Base-by-base conservation (phyloP, 2,797 vertebrate genomes). In the Clarias fuscus region DNA sequence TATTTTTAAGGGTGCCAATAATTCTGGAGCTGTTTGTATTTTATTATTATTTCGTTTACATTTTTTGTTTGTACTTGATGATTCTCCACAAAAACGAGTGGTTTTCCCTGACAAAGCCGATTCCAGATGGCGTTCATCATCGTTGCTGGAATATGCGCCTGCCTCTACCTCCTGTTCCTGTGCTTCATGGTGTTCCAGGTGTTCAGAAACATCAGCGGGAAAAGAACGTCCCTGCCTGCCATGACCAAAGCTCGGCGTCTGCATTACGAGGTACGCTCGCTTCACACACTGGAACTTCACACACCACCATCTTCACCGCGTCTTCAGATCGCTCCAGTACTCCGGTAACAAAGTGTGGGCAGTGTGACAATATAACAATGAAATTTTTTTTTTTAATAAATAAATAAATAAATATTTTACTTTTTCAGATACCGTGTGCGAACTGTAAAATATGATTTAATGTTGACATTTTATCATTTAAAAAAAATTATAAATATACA, bases 181-280 rank as follows among this genome's bases (percentile, higher is more conserved):
- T 99, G 98, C 91, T 99, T 99, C 89, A 99, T 99, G 98, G 98
- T 99, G 30, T 99, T 97, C 90, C 98, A 99, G 92, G 98, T 99
- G 79, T 99, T 99, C 92, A 94, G 97, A 78, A 99, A 99, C 93
- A 99, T 99, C 92, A 98, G 97, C 0, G 97, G 98, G 3, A 99
- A 99, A 91, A 96, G 96, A 89, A 95, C 95, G 0, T 97, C 95
- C 53, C 95, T 99, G 83, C 97, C 98, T 0, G 97, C 97, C 79
- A 98, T 99, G 98, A 96, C 96, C 90, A 98, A 97, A 90, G 98
- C 96, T 83, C 96, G 98, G n/a, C 95, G 97, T 24, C 96, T 99
- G 30, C 98, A 99, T 91, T 99, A 99, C 0, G 97, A 99, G 96
- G 98, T 84, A 1, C 6, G 76, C 7, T 62, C 27, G 15, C 30